These are phyloP conservation scores for Netelia melanura DNA, from an alignment of 2,888 invertebrate species.

Conservation along the genomic window DNA sequence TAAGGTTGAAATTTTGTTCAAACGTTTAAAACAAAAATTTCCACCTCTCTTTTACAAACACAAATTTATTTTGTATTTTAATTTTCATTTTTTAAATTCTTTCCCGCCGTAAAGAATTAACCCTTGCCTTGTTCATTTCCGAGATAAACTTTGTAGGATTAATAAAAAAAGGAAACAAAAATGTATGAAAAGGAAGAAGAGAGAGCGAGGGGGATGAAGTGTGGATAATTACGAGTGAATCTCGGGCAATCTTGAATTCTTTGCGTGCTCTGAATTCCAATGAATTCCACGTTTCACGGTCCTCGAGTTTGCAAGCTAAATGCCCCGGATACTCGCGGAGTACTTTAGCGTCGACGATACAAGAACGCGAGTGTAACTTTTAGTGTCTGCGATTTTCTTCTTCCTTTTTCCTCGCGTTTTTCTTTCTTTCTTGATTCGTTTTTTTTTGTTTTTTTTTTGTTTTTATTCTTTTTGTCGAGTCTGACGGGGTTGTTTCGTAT, in stretches of 20 bases:
- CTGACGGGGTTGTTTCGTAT: constrained; percentile 3
- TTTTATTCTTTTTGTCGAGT: not conserved
- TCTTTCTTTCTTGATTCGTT: too few species aligned
- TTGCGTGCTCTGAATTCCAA: constrained; percentile 57
- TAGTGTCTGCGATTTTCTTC: constrained; percentile 39
- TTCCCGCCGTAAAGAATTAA: not conserved
- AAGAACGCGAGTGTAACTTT: constrained; percentile 35
- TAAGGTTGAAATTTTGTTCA: too few species aligned
- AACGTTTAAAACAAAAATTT: too few species aligned
- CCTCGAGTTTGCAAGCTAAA: not conserved
- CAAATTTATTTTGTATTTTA: not conserved
- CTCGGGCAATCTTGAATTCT: constrained; percentile 32
- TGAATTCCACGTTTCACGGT: constrained; percentile 21
- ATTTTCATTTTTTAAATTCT: not conserved
- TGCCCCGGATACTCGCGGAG: constrained; percentile 22
- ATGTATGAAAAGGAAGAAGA: not conserved
- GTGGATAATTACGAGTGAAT: constrained; percentile 60
- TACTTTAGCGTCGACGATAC: constrained; percentile 32
- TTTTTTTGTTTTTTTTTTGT: too few species aligned
- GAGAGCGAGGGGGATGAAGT: constrained; percentile 28
- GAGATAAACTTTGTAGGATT: not conserved
- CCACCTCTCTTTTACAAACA: too few species aligned
- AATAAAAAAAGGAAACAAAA: not conserved
- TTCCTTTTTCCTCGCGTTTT: not conserved
- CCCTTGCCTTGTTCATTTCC: not conserved